These are phyloP conservation scores for Apis cerana DNA, from an alignment of 1,140 invertebrate species.

Conservation along the genomic window DNA sequence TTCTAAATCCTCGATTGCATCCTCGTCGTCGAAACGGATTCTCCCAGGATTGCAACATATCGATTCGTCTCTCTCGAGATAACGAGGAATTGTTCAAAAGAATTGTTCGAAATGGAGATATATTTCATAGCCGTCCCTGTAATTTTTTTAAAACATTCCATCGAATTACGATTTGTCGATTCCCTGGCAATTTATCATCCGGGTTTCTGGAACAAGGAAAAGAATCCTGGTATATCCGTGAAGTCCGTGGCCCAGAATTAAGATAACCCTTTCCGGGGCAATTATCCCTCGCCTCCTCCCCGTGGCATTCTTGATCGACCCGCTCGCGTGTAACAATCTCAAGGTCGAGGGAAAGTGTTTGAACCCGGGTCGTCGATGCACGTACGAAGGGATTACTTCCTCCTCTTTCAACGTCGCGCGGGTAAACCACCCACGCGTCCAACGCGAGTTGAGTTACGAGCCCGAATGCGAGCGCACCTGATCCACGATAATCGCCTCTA, in stretches of 20 bases:
- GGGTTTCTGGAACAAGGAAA: too few species aligned
- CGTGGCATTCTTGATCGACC: conserved; percentile 23
- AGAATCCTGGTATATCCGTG: background rate
- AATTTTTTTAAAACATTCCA: too few species aligned
- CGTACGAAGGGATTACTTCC: conserved; percentile 60
- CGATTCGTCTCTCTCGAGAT: too few species aligned
- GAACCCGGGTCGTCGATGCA: conserved; percentile 12
- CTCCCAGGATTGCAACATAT: too few species aligned
- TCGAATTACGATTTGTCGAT: too few species aligned
- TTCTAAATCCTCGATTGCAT: conserved; percentile 49
- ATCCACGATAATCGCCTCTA: conserved; percentile 80
- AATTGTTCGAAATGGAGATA: too few species aligned
- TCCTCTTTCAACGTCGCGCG: conserved; percentile 72
- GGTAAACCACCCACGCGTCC: conserved; percentile 75
- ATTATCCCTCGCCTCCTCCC: conserved; percentile 11
- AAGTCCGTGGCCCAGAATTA: conserved; percentile 22
- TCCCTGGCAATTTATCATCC: background rate
- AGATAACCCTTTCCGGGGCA: conserved; percentile 7
- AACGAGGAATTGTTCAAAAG: too few species aligned
- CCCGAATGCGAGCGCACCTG: conserved; percentile 75
- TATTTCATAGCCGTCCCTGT: too few species aligned
- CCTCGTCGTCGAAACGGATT: too few species aligned
- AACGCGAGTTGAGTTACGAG: conserved; percentile 71
- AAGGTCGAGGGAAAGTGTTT: conserved; percentile 44
- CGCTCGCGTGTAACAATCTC: conserved; percentile 33